phyloP scores from a whole-genome alignment of 2,797 vertebrate genomes.

The Melanotaenia trifasciata region DNA sequence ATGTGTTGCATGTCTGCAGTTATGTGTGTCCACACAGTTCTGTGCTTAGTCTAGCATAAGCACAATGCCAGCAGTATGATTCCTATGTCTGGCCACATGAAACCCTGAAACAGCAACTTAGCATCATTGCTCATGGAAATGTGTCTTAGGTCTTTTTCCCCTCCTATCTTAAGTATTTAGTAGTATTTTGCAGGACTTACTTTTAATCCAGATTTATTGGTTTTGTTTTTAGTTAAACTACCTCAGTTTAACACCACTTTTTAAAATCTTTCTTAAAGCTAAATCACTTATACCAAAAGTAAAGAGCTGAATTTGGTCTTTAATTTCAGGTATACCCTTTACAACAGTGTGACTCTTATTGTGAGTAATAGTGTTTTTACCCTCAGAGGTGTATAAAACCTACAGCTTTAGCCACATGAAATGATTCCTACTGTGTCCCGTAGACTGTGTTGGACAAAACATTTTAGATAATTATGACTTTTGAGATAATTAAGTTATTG shows the following conservation, averaged over 20 bases:
- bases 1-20: slow-evolving; percentile 30
- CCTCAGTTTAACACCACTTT: not conserved
- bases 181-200: not conserved
- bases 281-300: slow-evolving; percentile 3
- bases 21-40: slow-evolving; percentile 37
- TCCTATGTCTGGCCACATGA: slow-evolving; percentile 57
- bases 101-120: slow-evolving; percentile 27
- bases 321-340: not conserved
- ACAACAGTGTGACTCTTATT: not conserved
- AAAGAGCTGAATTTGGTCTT: not conserved
- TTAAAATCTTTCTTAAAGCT: not conserved
- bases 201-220: not conserved
- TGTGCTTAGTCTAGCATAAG: slow-evolving; percentile 55
- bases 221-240: not conserved
- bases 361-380: not conserved
- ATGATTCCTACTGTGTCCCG: not conserved
- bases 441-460: not conserved
- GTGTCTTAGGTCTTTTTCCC: not conserved
- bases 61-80: slow-evolving; percentile 55
- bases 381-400: not conserved
- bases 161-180: not conserved
- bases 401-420: not conserved
- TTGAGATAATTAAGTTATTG: not conserved
- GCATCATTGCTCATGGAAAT: slow-evolving; percentile 29
- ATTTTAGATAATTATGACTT: not conserved